Percentiles rank a stretch among this genome's conserved stretches.
phyloP scores from a whole-genome alignment of 2,797 vertebrate species.

The Catostomus latipinnis region DNA sequence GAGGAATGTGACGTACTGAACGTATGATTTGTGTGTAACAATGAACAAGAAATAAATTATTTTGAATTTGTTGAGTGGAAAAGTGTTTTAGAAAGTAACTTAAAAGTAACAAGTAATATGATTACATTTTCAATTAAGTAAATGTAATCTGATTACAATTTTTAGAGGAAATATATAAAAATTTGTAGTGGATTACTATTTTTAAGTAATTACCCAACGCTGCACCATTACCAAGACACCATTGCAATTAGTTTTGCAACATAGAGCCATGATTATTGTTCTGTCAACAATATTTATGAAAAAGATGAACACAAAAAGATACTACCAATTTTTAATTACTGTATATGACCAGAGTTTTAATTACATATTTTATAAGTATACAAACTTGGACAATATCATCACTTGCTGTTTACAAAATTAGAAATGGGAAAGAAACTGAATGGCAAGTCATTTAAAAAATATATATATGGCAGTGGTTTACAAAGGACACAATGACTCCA shows the following conservation, averaged over 20 bases:
- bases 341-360: background rate
- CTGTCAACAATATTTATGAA: background rate
- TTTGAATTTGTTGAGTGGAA: too few relatives aligned
- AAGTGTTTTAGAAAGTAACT: too few relatives aligned
- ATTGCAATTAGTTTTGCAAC: background rate
- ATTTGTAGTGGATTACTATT: too few relatives aligned
- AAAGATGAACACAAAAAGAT: background rate
- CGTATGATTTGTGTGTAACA: too few relatives aligned
- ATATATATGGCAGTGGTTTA: background rate
- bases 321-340: background rate
- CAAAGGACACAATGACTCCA: slow-evolving; percentile 13
- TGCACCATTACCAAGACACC: background rate
- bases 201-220: too few relatives aligned
- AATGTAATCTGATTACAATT: too few relatives aligned
- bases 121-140: too few relatives aligned
- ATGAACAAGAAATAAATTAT: too few relatives aligned
- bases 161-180: too few relatives aligned
- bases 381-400: background rate
- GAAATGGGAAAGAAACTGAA: background rate
- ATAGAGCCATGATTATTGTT: background rate
- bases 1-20: too few relatives aligned
- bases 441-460: background rate
- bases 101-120: too few relatives aligned
- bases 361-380: background rate
- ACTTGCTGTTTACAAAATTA: background rate